These are phyloP conservation scores for Drosophila nr. perissopoda DNA, from an alignment of 2,888 invertebrate species.

Conservation along the genomic window DNA sequence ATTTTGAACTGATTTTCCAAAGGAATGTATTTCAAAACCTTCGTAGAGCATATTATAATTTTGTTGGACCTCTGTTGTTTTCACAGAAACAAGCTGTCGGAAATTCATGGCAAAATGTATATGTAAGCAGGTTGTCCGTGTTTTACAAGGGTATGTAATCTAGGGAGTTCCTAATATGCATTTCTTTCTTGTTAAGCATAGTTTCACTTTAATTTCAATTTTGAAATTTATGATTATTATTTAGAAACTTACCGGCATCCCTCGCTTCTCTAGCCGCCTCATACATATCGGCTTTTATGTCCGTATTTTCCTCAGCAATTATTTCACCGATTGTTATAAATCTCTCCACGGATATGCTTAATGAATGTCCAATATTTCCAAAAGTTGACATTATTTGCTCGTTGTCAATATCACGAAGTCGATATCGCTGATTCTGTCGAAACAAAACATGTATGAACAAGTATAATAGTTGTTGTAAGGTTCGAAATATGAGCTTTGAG, in stretches of 20 bases:
- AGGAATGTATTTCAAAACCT: no score
- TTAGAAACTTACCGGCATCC: constrained; percentile 91
- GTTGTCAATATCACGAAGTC: constrained; percentile 73
- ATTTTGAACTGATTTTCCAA: no score
- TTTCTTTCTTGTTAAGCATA: neutral
- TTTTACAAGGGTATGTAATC: neutral
- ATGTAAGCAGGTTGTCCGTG: neutral
- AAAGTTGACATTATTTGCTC: constrained; percentile 73
- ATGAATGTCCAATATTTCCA: constrained; percentile 95
- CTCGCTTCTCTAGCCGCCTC: constrained; percentile 99
- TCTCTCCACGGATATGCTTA: constrained; percentile 98
- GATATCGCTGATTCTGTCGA: constrained; percentile 68
- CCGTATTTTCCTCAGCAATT: constrained; percentile 98
- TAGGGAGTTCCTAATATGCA: neutral
- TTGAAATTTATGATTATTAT: neutral
- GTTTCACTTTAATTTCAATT: neutral
- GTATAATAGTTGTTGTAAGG: neutral
- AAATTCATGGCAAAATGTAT: neutral
- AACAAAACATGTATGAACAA: neutral
- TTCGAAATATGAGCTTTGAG: neutral
- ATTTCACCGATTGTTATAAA: constrained; percentile 99
- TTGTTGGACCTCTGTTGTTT: no score
- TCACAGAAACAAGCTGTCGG: neutral
- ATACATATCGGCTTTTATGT: constrained; percentile 98
- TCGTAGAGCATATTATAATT: no score